Percentiles rank a stretch among this genome's conserved stretches.
Conservation (phyloP, 2,888 invertebrate genomes). For the Ischnus inquisitorius region DNA sequence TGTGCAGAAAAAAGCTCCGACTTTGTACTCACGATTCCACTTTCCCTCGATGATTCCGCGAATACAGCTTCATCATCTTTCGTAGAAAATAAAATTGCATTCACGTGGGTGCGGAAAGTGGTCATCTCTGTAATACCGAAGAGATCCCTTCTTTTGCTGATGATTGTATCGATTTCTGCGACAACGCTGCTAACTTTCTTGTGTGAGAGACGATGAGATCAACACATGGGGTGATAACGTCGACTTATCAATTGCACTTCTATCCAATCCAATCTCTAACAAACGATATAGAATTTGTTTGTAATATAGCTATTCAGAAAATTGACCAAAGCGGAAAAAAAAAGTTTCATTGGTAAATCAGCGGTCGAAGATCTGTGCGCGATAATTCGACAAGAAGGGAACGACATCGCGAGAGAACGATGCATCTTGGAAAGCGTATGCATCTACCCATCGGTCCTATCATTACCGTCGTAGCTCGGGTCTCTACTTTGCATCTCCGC, state of each 20-base stretch:
- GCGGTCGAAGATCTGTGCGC: slow-evolving; percentile 1
- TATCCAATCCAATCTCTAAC: not conserved
- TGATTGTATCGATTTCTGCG: not conserved
- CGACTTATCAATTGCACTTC: not conserved
- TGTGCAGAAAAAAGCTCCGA: too few species aligned
- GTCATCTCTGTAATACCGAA: not conserved
- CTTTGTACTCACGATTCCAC: not conserved
- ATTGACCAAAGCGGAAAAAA: not conserved
- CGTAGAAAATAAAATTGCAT: not conserved
- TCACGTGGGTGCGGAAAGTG: not conserved
- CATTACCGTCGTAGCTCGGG: slow-evolving; percentile 75
- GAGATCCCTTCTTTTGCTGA: not conserved
- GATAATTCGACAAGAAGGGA: slow-evolving; percentile 18
- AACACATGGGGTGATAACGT: not conserved
- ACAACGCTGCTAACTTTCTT: not conserved
- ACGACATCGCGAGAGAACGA: slow-evolving; percentile 4
- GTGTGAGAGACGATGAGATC: not conserved
- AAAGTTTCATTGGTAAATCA: slow-evolving; percentile 15
- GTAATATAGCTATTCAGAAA: not conserved
- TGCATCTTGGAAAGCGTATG: slow-evolving; percentile 10
- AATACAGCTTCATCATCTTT: not conserved
- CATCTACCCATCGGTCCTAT: slow-evolving; percentile 54
- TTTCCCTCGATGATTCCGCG: not conserved
- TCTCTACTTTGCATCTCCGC: slow-evolving; percentile 31
- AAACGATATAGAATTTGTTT: not conserved